Evolutionary conservation across 2,888 invertebrate species (phyloP), one percentile per base, ranked within the genome.

Genomic region (Cremastinae sp.): DNA sequence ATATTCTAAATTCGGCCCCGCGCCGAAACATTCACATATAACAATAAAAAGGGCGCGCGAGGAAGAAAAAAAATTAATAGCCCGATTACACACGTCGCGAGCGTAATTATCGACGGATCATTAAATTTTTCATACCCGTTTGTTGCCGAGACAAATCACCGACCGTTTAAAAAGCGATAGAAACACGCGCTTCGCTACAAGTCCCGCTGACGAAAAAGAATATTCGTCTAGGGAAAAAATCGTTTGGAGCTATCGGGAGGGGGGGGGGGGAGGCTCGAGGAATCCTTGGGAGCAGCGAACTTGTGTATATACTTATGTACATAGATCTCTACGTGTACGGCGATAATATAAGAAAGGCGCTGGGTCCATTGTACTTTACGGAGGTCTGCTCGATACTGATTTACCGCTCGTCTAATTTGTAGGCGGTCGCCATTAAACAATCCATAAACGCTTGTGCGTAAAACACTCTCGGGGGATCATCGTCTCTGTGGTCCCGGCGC

Each of bases 401-500:
- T 89, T 89, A 89, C 88, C 84, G 86, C 87, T 87, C 85, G 84
- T 87, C 88, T 88, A 88, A 89, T 89, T 89, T 89, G 88, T 89
- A 89, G 88, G 89, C 89, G 89, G 88, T 82, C 86, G 85, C 87
- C 86, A 88, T 89, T 89, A 89, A 88, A 88, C 87, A 89, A 89
- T 88, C 89, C 89, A 88, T 89, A 89, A 89, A 89, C 83, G 86
- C 84, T 81, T 84, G 83, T 84, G 85, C 87, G 87, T 88, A 88
- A 88, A 88, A 87, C 87, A 87, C 86, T 86, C 84, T 80, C 80
- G 81, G 74, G 74, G 38, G 68, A 74, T 47, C 78, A 78, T 28
- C 28, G 28, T 28, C 75, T 72, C 51, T 68, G 43, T 12, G 54
- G 75, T 28, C 59, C 51, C 61, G 56, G 70, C n/a, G n/a, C 71